Evolutionary conservation across 2,797 vertebrate species (phyloP), one percentile per base, ranked within the genome.

Genomic region (Rhincodon typus): DNA sequence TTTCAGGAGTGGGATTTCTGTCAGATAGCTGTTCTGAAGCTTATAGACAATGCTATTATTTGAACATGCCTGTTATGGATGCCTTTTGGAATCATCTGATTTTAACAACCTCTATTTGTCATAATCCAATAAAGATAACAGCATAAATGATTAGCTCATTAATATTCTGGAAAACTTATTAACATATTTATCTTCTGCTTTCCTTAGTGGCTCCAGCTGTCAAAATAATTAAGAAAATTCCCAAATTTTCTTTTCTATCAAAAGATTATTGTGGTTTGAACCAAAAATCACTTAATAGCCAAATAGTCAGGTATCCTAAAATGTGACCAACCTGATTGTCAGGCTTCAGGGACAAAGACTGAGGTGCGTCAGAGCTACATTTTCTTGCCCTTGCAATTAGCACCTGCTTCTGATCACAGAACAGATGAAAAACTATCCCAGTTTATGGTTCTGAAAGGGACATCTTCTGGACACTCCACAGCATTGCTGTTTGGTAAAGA

Each of bases 241-340:
- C 57, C 46, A 87, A 87, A 53, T 57, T 10, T 62, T 34, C 21
- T 1, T 38, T 67, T 19, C 2, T n/a, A 21, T 38, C n/a, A 38
- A 91, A 91, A 91, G 38, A 0, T 0, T 91, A 38, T 91, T n/a
- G 21, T 19, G 21, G 12, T 6, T n/a, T 38, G 30, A 46, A 91
- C 34, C 34, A n/a, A 66, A 91, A 67, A 91, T 34, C 17, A 5
- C n/a, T 91, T 5, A 17, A 66, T 3, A 62, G 13, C n/a, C 34
- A 67, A 91, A 91, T 90, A 66, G 62, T 38, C 88, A 91, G 30
- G 62, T n/a, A 90, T 90, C 27, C 57, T 62, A 91, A 91, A 91
- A 67, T 66, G 17, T 66, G 30, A 91, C 4, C 21, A 57, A 27
- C 8, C n/a, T 21, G 34, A 67, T 19, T 21, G 38, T 82, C 79